Conservation (phyloP, 2,888 invertebrate genomes). For the Limnephilus lunatus region DNA sequence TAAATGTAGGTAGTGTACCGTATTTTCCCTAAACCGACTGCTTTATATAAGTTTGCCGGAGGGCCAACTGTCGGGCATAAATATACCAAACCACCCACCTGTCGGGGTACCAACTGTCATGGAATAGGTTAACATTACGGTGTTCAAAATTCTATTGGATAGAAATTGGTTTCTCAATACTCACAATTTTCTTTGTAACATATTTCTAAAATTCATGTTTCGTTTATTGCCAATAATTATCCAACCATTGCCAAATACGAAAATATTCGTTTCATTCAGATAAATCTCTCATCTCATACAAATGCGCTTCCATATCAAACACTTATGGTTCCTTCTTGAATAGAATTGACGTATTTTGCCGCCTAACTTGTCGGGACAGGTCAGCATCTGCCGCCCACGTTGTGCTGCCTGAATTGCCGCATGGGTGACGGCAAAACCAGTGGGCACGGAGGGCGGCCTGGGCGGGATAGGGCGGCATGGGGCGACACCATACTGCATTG, state of each 20-base stretch:
- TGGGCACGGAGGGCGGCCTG: background rate
- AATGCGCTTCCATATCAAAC: background rate
- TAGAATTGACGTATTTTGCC: background rate
- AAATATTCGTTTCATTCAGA: background rate
- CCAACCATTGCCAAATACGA: background rate
- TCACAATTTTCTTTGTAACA: background rate
- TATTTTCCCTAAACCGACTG: too few species aligned
- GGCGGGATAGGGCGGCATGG: too few species aligned
- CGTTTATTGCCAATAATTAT: background rate
- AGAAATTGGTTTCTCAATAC: background rate
- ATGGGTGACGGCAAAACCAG: background rate
- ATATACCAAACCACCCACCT: too few species aligned
- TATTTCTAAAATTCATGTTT: background rate
- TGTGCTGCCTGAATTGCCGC: background rate
- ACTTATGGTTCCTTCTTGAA: background rate
- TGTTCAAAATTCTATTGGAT: background rate
- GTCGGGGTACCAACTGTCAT: too few species aligned
- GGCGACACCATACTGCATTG: background rate
- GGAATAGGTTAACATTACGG: background rate
- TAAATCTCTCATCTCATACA: background rate
- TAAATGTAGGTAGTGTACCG: too few species aligned
- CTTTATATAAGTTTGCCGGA: too few species aligned
- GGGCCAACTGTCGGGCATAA: too few species aligned
- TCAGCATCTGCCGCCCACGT: background rate
- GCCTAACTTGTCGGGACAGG: background rate